A percentile compares a stretch with the other conserved stretches of the same genome.
Evolutionary conservation across 1,140 invertebrate genomes (phyloP).

Genomic region (Pseudomyrmex dendroicus): DNA sequence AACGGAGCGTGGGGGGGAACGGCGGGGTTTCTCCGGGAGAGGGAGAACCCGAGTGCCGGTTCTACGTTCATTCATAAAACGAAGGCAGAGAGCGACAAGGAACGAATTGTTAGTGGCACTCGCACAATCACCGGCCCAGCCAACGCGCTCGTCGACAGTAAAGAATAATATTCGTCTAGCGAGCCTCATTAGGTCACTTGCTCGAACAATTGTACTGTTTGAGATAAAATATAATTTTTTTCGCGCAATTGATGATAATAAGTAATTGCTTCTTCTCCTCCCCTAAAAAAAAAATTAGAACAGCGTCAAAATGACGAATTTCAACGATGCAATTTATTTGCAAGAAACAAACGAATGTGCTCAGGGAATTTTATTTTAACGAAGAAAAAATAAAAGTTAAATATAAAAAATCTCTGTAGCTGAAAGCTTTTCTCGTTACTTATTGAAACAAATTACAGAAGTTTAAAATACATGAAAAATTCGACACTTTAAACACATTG

Average conservation of each 20-base stretch:
- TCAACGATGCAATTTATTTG: no score
- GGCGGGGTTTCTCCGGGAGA: neutral
- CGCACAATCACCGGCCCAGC: constrained; percentile 66
- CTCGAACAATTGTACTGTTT: neutral
- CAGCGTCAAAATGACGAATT: no score
- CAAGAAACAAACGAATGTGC: no score
- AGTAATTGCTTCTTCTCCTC: no score
- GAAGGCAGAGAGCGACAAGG: constrained; percentile 66
- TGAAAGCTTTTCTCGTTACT: no score
- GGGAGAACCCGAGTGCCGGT: constrained; percentile 51
- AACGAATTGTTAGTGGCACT: constrained; percentile 74
- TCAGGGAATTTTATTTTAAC: no score
- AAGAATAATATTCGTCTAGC: constrained; percentile 24
- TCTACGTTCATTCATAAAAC: constrained; percentile 79
- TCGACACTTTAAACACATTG: no score
- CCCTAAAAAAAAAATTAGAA: no score
- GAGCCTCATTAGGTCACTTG: constrained; percentile 12
- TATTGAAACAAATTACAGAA: no score
- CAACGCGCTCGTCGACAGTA: constrained; percentile 56
- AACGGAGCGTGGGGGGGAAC: constrained; percentile 8
- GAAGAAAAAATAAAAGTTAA: no score
- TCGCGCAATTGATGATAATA: neutral
- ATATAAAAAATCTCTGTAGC: no score
- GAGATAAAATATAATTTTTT: neutral
- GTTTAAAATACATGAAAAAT: no score